Percentiles rank a stretch among this genome's conserved stretches.
Conservation (phyloP, 2,113 vertebrate species). For the Serinus canaria region DNA sequence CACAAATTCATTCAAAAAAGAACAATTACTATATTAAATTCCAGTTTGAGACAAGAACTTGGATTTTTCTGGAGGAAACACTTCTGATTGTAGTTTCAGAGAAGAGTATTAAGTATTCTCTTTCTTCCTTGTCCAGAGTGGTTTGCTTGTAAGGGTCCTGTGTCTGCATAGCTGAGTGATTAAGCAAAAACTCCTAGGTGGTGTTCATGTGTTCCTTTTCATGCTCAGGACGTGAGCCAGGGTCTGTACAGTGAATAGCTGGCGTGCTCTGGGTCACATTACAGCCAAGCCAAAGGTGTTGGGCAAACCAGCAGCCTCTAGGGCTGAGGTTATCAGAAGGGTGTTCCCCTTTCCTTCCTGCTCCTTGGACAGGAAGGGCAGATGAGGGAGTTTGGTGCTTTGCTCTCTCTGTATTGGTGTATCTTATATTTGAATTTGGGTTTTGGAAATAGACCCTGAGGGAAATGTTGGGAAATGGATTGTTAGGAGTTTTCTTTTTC, state of each 20-base stretch:
- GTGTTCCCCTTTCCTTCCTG: not conserved
- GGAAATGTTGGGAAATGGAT: not conserved
- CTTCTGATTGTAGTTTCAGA: not conserved
- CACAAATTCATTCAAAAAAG: not conserved
- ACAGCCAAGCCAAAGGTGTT: not conserved
- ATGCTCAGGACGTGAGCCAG: not conserved
- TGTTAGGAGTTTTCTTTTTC: not conserved
- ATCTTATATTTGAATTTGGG: not conserved
- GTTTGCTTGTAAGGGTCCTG: not conserved
- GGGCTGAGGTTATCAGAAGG: not conserved
- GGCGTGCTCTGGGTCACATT: not conserved
- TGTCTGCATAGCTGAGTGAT: not conserved
- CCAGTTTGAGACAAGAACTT: not conserved
- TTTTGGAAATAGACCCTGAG: not conserved
- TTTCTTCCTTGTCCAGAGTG: conserved; percentile 1
- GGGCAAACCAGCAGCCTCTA: not conserved
- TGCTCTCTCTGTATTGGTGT: not conserved
- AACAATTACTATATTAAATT: not conserved
- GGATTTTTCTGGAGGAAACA: not conserved
- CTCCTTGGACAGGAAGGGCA: not conserved
- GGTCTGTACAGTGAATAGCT: not conserved
- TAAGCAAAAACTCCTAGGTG: not conserved
- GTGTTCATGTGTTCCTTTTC: not conserved
- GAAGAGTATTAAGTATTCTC: not conserved
- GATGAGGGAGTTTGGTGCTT: not conserved